These are phyloP conservation scores for Xiphophorus hellerii DNA, from an alignment of 2,113 vertebrate genomes.

Conservation along the genomic window DNA sequence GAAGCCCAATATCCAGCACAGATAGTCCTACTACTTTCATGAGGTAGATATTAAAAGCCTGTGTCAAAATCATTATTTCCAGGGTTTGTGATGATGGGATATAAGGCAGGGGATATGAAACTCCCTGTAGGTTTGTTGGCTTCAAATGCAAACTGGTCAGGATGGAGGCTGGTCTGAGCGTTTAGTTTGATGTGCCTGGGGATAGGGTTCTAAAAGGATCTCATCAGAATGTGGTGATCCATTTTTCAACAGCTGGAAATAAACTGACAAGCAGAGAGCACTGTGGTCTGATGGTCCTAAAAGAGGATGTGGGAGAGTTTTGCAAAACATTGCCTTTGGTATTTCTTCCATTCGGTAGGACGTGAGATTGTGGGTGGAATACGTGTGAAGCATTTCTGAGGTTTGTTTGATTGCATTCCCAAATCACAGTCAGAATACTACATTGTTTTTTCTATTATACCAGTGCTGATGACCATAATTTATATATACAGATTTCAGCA, in stretches of 20 bases:
- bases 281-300: neutral
- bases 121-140: neutral
- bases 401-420: neutral
- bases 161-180: neutral
- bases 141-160: neutral
- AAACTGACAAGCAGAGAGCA: neutral
- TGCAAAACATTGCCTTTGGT: neutral
- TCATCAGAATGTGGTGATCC: neutral
- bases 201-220: neutral
- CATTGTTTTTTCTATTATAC: too few relatives aligned
- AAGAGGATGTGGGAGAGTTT: neutral
- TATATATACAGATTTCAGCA: too few relatives aligned
- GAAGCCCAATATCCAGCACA: neutral
- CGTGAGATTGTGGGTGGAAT: neutral
- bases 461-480: neutral
- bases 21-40: neutral
- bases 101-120: neutral
- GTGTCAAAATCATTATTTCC: constrained; percentile 4
- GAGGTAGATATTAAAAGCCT: neutral
- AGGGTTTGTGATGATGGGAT: neutral
- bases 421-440: neutral
- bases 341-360: neutral
- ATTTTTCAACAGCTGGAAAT: neutral
- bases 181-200: neutral
- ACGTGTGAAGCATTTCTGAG: neutral